Evolutionary conservation across 1,140 invertebrate genomes (phyloP).

Genomic region (Anastrepha ludens): DNA sequence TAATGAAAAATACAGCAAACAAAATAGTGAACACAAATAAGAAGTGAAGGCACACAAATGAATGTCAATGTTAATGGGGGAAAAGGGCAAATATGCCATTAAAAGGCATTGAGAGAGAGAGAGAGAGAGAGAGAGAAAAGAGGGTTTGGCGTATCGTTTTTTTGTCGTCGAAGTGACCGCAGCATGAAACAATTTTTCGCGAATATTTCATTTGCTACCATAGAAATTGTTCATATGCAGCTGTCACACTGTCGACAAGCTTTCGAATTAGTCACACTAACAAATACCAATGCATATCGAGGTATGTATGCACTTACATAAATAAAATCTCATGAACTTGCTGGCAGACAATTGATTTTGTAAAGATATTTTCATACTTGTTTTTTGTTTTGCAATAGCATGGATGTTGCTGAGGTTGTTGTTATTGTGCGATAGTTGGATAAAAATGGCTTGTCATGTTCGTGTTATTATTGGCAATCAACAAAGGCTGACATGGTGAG

Average conservation of each 20-base stretch:
- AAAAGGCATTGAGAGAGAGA: too few species aligned
- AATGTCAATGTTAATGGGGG: too few species aligned
- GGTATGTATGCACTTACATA: neutral
- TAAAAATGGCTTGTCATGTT: slow-evolving; percentile 8
- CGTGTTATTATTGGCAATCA: neutral
- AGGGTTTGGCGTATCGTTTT: too few species aligned
- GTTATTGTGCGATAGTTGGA: neutral
- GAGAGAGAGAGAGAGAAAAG: too few species aligned
- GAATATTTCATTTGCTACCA: too few species aligned
- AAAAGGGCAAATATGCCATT: too few species aligned
- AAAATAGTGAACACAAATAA: too few species aligned
- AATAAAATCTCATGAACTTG: neutral
- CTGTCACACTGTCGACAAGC: neutral
- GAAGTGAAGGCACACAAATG: too few species aligned
- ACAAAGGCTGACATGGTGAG: neutral
- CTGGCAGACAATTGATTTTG: slow-evolving; percentile 13
- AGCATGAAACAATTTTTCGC: too few species aligned
- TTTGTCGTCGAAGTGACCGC: too few species aligned
- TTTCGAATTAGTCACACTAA: neutral
- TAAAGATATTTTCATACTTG: slow-evolving; percentile 44
- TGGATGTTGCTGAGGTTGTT: neutral
- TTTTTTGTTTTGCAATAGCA: neutral
- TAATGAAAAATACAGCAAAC: too few species aligned
- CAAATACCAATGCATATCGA: neutral
- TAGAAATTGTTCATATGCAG: slow-evolving; percentile 16